A percentile compares a stretch with the other conserved stretches of the same genome.
phyloP scores from a whole-genome alignment of 2,113 vertebrate species.

The Alectura lathami region DNA sequence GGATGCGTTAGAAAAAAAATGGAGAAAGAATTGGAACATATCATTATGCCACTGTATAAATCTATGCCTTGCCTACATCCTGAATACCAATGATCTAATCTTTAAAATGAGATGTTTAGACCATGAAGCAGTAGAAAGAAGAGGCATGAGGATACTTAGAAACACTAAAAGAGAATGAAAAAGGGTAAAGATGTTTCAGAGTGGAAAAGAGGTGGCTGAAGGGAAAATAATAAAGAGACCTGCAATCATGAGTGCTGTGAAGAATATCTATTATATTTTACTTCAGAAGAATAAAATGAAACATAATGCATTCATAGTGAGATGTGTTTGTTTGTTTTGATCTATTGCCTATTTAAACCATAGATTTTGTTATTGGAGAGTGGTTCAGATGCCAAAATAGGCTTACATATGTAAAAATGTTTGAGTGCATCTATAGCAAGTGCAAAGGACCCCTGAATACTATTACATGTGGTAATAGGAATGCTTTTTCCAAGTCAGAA shows the following conservation, averaged over 20 bases:
- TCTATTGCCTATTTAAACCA: not conserved
- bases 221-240: not conserved
- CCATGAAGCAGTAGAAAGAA: not conserved
- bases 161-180: not conserved
- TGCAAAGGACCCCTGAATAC: not conserved
- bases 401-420: not conserved
- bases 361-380: not conserved
- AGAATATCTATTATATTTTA: not conserved
- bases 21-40: slow-evolving; percentile 33
- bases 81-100: slow-evolving; percentile 5
- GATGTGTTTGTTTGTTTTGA: not conserved
- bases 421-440: not conserved
- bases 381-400: not conserved
- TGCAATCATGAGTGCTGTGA: not conserved
- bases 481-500: not conserved
- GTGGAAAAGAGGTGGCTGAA: not conserved
- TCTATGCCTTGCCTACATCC: not conserved
- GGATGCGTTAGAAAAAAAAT: not conserved
- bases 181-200: not conserved
- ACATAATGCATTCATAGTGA: not conserved
- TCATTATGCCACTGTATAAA: slow-evolving; percentile 15
- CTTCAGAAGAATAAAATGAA: not conserved
- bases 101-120: not conserved
- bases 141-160: not conserved
- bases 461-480: not conserved